Evolutionary conservation across 2,797 vertebrate species (phyloP), one percentile per base, ranked within the genome.

Genomic region (Sebastes glaucus): DNA sequence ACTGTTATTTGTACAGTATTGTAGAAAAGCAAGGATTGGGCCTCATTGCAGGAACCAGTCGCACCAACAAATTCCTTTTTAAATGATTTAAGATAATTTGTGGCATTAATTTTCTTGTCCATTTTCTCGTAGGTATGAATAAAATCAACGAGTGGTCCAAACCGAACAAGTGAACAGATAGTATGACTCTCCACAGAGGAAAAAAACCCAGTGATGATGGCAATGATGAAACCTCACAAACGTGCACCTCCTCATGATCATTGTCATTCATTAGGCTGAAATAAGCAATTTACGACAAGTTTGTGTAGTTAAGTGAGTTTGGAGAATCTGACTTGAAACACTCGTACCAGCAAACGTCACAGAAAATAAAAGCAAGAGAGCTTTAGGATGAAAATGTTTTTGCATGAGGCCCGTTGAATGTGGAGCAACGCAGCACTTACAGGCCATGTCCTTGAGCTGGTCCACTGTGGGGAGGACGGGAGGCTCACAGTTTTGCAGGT

Each of bases 401-500:
- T 16, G 38, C 38, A 5, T 42, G 13, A 74, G 14, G 27, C 10
- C 13, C 14, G 3, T 1, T 22, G 68, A 9, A n/a, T n/a, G n/a
- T n/a, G n/a, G 35, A 56, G 57, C 25, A 13, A 18, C 11, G 56
- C 11, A 18, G 35, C n/a, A 92, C 95, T 65, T 90, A 99, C 98
- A 97, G 86, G 97, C 95, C 88, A 97, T 87, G 56, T 90, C 89
- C 57, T 88, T 96, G 60, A 99, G 95, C 74, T 87, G 95, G 7
- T 95, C 81, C 46, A 98, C 91, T 0, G 96, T 93, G 55, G 94
- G 97, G 64, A 99, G 93, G 35, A 98, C 94, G 0, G 96, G 94
- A 10, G 97, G 97, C 7, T 94, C 92, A 68, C 96, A 93, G 62
- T 95, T 97, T 91, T 99, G 98, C 85, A 99, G 95, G 93, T 95